Evolutionary conservation across 1,140 invertebrate species (phyloP).

Genomic region (Ylistrum balloti): DNA sequence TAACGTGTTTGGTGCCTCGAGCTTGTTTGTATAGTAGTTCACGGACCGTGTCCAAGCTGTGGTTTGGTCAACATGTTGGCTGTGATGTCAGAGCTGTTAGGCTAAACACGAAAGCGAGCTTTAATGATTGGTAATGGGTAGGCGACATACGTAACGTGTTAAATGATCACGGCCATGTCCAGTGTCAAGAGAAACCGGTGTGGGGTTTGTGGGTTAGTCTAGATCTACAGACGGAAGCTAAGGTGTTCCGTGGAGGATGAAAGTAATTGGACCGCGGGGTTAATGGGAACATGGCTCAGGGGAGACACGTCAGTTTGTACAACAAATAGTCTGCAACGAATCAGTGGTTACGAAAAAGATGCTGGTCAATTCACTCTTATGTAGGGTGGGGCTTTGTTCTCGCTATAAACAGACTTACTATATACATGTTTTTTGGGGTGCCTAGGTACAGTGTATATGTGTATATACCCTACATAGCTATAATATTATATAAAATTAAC

Average conservation of each 20-base stretch:
- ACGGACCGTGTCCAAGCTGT: not conserved
- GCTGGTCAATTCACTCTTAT: too few species aligned
- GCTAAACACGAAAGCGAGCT: not conserved
- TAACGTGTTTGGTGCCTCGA: not conserved
- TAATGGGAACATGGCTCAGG: too few species aligned
- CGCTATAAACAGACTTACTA: too few species aligned
- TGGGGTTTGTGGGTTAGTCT: not conserved
- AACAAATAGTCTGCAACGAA: too few species aligned
- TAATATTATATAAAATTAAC: too few species aligned
- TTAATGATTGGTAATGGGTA: not conserved
- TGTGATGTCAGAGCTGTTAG: not conserved
- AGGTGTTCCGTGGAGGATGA: not conserved
- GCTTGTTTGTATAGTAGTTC: not conserved
- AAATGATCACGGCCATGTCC: not conserved
- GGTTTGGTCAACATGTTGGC: not conserved
- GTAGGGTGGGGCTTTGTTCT: too few species aligned
- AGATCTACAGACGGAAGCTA: not conserved
- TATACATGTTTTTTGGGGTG: too few species aligned
- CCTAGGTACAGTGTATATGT: too few species aligned
- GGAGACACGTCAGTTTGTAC: too few species aligned
- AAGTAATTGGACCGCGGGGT: too few species aligned
- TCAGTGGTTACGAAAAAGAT: too few species aligned
- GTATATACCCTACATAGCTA: too few species aligned
- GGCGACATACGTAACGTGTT: constrained; percentile 2
- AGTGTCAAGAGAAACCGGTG: not conserved